Evolutionary conservation across 2,113 vertebrate genomes (phyloP), one percentile per base, ranked within the genome.

Genomic region (Coryphaenoides rupestris): DNA sequence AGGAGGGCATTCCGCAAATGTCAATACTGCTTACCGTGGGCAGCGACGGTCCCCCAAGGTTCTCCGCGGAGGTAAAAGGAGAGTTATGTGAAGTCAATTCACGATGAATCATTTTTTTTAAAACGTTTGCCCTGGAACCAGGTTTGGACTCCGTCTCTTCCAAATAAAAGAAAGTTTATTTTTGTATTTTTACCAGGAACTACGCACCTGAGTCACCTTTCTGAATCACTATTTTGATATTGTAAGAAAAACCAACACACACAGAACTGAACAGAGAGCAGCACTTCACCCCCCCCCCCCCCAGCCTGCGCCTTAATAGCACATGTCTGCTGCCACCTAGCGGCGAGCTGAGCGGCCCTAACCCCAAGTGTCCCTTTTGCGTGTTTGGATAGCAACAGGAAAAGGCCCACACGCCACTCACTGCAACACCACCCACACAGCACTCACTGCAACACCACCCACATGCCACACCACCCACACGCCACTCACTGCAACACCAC

Each of bases 1-100:
- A 54, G 79, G 82, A 62, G 70, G 76, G 65, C 75, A 24, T 15
- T 78, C 77, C 82, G 81, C 77, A 83, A 86, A 87, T 84, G 82
- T 85, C 82, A 87, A 71, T 23, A 77, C 76, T 66, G 74, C 78
- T 79, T 76, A 40, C 26, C 13, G 26, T 21, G 15, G 1, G 19
- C 19, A 2, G 17, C 19, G 28, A 45, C 1, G 33, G 5, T 40
- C 33, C 33, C 33, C 33, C 33, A 40, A 40, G 33, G 33, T 40
- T 45, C 19, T 60, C 28, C 58, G 46, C 15, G 5, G 19, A 46
- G 40, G 58, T 19, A 13, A 59, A 45, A 40, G n/a, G n/a, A 12
- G 26, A 19, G 45, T 14, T 17, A 28, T 58, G 15, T 46, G 19
- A 46, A 45, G 28, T 21, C 40, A 46, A 21, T 60, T 19, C 17